Base-by-base conservation (phyloP, 2,888 invertebrate genomes). In the Aspidiotus destructor region DNA sequence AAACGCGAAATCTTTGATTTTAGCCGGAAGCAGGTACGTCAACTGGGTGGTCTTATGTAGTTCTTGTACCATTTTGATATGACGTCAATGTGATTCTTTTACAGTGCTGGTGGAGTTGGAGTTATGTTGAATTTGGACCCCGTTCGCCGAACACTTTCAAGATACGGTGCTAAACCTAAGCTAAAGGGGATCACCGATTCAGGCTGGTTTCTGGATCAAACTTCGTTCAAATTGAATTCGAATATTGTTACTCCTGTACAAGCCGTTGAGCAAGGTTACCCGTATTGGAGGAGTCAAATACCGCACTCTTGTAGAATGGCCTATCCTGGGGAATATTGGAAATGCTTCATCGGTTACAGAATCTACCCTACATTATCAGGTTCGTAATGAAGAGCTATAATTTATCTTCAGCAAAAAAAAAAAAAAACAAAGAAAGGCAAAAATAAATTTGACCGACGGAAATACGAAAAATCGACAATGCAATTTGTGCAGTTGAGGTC, bases 31-130 rank as follows among this genome's bases (percentile, higher is more conserved):
- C 73, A 76, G 76, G 76, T 76, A 70, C 71, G 65, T 57, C 5
- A n/a, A n/a, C 57, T 57, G 2, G 11, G 2, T 17, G 10, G 15
- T 11, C 7, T 57, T n/a, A 57, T n/a, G n/a, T 13, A 48, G 6
- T 48, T 48, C n/a, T n/a, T 48, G 10, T n/a, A 48, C 48, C 48
- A 48, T 6, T 6, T 11, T 28, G 28, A 28, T 2, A 48, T 48
- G 10, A 13, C 11, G 48, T 48, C 6, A 6, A 48, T 48, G 48
- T 13, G 5, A 15, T 52, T 3, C 41, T 7, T 52, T 28, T 87
- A 86, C 73, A 94, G 94, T 74, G 95, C 95, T 40, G 95, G 95
- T 2, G 95, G 91, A 1, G 86, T 91, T 0, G 95, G 95, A n/a
- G 94, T 94, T 16, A 87, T 95, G 85, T 79, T 95, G 60, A 94